These are phyloP conservation scores for Scotopteryx bipunctaria DNA, from an alignment of 2,888 invertebrate genomes.

Conservation along the genomic window DNA sequence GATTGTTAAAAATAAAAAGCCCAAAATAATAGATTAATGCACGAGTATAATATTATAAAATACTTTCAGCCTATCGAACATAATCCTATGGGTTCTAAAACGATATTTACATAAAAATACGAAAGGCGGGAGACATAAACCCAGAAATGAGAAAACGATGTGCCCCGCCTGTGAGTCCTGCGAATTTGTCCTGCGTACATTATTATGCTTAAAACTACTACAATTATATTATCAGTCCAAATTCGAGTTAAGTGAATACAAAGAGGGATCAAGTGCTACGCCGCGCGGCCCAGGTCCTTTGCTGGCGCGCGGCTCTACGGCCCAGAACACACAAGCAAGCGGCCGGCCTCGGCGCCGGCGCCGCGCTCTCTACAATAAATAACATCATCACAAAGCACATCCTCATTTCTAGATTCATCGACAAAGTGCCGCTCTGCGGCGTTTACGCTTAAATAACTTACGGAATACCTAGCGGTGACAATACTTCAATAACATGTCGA, in stretches of 20 bases:
- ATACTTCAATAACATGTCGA: conserved; percentile 22
- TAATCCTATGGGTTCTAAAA: conserved; percentile 76
- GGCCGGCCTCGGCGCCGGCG: conserved; percentile 14
- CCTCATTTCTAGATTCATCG: conserved; percentile 42
- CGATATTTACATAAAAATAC: conserved; percentile 74
- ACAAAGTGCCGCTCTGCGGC: conserved; percentile 36
- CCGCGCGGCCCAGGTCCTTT: conserved; percentile 50
- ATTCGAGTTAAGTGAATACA: conserved; percentile 44
- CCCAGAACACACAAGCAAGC: conserved; percentile 32
- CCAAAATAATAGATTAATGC: conserved; percentile 55
- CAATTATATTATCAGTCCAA: conserved; percentile 37
- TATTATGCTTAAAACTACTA: conserved; percentile 47
- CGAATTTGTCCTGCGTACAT: conserved; percentile 42
- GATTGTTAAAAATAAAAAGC: conserved; percentile 44
- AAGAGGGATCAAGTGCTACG: conserved; percentile 41
- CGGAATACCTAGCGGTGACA: conserved; percentile 14
- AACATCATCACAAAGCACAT: conserved; percentile 34
- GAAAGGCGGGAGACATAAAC: conserved; percentile 65
- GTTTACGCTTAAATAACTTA: conserved; percentile 24
- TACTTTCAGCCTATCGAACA: conserved; percentile 80
- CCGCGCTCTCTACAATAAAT: conserved; percentile 32
- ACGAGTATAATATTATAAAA: conserved; percentile 81
- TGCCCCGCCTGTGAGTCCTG: conserved; percentile 44
- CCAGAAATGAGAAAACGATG: conserved; percentile 52
- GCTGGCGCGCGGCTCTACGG: conserved; percentile 46